Evolutionary conservation across 2,888 invertebrate species (phyloP).

Genomic region (Aphodius sticticus): DNA sequence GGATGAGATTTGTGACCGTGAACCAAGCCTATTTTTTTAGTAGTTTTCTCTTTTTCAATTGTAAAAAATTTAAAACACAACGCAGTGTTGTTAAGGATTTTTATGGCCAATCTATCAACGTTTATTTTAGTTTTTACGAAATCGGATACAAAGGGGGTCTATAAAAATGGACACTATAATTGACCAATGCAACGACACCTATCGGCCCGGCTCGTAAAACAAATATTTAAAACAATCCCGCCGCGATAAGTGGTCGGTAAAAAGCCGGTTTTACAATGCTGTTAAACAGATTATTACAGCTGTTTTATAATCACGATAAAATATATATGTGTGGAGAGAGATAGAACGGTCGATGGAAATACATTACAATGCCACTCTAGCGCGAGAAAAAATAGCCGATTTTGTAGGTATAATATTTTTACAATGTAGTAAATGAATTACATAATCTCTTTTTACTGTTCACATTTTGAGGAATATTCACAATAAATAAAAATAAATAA

Average conservation of each 20-base stretch:
- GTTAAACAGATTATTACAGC: neutral
- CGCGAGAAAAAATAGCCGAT: too few relatives aligned
- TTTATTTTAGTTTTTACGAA: neutral
- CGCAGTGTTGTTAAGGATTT: neutral
- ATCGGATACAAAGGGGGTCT: neutral
- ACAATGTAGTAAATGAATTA: too few relatives aligned
- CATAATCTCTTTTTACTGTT: too few relatives aligned
- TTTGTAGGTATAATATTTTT: too few relatives aligned
- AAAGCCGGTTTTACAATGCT: neutral
- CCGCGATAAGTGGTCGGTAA: neutral
- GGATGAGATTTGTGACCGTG: too few relatives aligned
- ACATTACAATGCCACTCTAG: too few relatives aligned
- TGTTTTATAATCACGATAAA: constrained; percentile 4
- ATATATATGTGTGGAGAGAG: neutral
- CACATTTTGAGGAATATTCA: too few relatives aligned
- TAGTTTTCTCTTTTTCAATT: neutral
- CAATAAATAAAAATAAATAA: too few relatives aligned
- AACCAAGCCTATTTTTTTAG: too few relatives aligned
- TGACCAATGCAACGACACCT: neutral
- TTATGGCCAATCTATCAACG: neutral
- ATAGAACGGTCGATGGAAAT: too few relatives aligned
- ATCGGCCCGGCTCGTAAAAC: neutral
- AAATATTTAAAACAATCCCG: neutral
- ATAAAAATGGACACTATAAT: neutral
- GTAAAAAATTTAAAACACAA: neutral